A percentile compares a stretch with the other conserved stretches of the same genome.
Evolutionary conservation across 2,888 invertebrate genomes (phyloP).

Genomic region (Andricus quercusramuli): DNA sequence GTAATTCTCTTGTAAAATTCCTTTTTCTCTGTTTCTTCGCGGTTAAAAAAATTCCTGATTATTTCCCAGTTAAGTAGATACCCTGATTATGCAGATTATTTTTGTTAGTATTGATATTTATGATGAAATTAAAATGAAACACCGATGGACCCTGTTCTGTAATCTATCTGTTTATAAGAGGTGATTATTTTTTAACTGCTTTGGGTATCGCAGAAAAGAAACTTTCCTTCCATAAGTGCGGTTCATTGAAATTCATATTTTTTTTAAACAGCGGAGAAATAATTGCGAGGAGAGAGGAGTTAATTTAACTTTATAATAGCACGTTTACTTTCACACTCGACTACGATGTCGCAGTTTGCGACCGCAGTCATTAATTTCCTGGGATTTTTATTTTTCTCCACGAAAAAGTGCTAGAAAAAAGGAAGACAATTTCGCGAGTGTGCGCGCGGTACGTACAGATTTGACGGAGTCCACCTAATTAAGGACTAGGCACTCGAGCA

Average conservation of each 20-base stretch:
- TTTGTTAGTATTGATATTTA: not conserved
- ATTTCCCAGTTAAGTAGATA: too few species aligned
- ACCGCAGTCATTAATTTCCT: conserved; percentile 20
- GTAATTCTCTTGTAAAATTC: too few species aligned
- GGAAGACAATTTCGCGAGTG: conserved; percentile 43
- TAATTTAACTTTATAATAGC: conserved; percentile 38
- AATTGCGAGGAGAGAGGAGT: conserved; percentile 12
- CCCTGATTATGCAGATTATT: not conserved
- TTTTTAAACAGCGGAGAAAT: conserved; percentile 5
- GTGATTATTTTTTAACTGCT: not conserved
- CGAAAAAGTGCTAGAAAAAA: conserved; percentile 15
- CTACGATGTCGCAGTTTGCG: conserved; percentile 31
- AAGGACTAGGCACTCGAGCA: conserved; percentile 50
- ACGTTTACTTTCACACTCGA: conserved; percentile 28
- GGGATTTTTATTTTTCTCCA: conserved; percentile 5
- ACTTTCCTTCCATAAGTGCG: conserved; percentile 22
- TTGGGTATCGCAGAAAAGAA: not conserved
- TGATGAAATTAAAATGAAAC: not conserved
- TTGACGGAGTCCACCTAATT: conserved; percentile 52
- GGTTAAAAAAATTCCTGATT: too few species aligned
- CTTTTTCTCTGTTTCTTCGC: too few species aligned
- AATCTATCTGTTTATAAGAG: not conserved
- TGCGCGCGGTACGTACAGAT: conserved; percentile 19
- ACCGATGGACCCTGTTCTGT: not conserved
- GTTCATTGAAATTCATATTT: conserved; percentile 19